phyloP scores from a whole-genome alignment of 2,797 vertebrate genomes.

The Pangasius larnaudii region DNA sequence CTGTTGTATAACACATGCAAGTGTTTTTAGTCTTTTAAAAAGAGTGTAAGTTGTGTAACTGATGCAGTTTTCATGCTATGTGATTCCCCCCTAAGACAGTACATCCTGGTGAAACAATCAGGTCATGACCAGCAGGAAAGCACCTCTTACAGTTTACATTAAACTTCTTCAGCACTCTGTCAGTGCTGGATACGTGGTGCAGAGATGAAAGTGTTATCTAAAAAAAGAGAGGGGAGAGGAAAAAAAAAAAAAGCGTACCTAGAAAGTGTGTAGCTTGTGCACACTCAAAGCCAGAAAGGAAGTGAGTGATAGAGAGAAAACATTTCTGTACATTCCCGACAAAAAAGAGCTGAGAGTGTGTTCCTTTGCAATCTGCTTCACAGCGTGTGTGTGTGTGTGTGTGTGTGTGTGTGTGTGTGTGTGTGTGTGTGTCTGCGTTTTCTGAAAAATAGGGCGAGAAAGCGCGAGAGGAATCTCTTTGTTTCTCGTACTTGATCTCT shows the following conservation, averaged over 20 bases:
- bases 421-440: conserved; percentile 27
- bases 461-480: conserved; percentile 55
- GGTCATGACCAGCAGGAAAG: conserved; percentile 26
- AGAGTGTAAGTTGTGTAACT: not conserved
- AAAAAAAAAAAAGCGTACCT: conserved; percentile 52
- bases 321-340: conserved; percentile 56
- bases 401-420: not conserved
- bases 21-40: not conserved
- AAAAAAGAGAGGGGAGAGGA: not conserved
- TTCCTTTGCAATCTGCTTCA: conserved; percentile 53
- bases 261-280: conserved; percentile 63
- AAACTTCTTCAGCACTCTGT: not conserved
- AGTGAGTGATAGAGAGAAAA: conserved; percentile 67
- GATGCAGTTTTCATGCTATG: not conserved
- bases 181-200: not conserved
- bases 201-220: conserved; percentile 17
- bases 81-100: not conserved
- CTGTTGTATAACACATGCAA: not conserved
- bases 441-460: conserved; percentile 42
- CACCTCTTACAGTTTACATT: conserved; percentile 16
- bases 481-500: conserved; percentile 31
- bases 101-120: not conserved
- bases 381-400: conserved; percentile 30
- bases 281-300: conserved; percentile 63
- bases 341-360: conserved; percentile 59